Conservation (phyloP, 1,140 invertebrate species). For the Helicorthomorpha holstii region DNA sequence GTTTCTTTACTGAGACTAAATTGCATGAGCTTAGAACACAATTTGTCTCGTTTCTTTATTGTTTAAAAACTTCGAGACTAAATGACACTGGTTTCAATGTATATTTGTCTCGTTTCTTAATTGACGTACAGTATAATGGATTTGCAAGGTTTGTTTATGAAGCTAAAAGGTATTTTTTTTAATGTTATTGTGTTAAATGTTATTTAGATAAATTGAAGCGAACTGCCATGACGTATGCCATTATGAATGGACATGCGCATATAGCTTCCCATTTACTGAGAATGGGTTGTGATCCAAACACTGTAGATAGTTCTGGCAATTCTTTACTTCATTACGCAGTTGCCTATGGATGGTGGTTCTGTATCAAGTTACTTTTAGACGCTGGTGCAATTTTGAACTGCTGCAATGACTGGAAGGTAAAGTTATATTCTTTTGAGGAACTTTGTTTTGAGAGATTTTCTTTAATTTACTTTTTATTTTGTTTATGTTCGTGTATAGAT, state of each 20-base stretch:
- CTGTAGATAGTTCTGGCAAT: slow-evolving; percentile 32
- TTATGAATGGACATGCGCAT: slow-evolving; percentile 34
- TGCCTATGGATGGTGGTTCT: slow-evolving; percentile 38
- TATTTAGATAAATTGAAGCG: slow-evolving; percentile 29
- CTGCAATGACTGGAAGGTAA: slow-evolving; percentile 33
- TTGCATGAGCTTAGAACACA: too few relatives aligned
- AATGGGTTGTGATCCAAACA: slow-evolving; percentile 29
- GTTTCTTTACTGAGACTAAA: too few relatives aligned
- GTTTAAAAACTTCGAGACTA: too few relatives aligned
- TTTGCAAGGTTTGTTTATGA: background rate
- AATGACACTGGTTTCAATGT: too few relatives aligned
- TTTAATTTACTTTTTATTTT: too few relatives aligned
- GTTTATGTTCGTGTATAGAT: too few relatives aligned
- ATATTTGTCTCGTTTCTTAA: too few relatives aligned
- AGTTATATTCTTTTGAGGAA: slow-evolving; percentile 8
- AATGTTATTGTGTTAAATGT: background rate
- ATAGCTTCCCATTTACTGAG: slow-evolving; percentile 31
- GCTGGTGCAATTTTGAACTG: slow-evolving; percentile 27
- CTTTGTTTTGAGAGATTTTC: background rate
- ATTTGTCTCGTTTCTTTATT: too few relatives aligned
- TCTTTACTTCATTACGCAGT: slow-evolving; percentile 34
- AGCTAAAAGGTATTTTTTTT: background rate
- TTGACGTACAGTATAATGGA: too few relatives aligned
- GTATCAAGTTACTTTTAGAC: slow-evolving; percentile 30
- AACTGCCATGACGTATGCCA: slow-evolving; percentile 32